phyloP scores from a whole-genome alignment of 1,140 invertebrate genomes.

The Drosophila leontia region DNA sequence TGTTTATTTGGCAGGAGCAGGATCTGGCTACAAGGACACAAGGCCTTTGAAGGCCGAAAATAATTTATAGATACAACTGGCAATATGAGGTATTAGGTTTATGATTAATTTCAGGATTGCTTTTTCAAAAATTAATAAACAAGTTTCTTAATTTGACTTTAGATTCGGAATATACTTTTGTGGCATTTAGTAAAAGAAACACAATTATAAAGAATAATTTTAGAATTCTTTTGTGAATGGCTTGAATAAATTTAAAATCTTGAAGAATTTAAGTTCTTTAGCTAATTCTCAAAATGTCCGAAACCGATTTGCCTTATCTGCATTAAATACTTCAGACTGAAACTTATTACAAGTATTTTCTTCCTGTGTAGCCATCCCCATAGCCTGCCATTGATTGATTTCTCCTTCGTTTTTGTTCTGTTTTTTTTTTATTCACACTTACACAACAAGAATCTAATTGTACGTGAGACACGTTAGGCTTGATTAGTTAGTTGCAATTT shows the following conservation, averaged over 20 bases:
- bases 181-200: too few species aligned
- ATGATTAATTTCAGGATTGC: neutral
- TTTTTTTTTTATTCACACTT: conserved; percentile 49
- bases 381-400: conserved; percentile 33
- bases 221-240: too few species aligned
- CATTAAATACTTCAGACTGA: too few species aligned
- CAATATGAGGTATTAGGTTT: neutral
- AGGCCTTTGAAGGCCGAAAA: neutral
- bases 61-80: neutral
- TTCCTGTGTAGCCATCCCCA: conserved; percentile 22
- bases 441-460: conserved; percentile 76
- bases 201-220: too few species aligned
- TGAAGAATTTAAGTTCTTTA: too few species aligned
- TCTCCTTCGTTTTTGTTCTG: neutral
- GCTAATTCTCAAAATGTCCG: too few species aligned
- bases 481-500: conserved; percentile 61
- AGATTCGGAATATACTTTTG: neutral
- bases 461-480: conserved; percentile 72
- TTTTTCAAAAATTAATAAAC: neutral
- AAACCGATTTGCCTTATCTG: too few species aligned
- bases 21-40: conserved; percentile 30
- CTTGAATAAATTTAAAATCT: too few species aligned
- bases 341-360: neutral
- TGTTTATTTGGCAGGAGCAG: conserved; percentile 38
- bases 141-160: neutral